Percentiles rank a stretch among this genome's conserved stretches.
These are phyloP conservation scores for Gymnothorax reevesii DNA, from an alignment of 2,797 vertebrate species.

Conservation along the genomic window DNA sequence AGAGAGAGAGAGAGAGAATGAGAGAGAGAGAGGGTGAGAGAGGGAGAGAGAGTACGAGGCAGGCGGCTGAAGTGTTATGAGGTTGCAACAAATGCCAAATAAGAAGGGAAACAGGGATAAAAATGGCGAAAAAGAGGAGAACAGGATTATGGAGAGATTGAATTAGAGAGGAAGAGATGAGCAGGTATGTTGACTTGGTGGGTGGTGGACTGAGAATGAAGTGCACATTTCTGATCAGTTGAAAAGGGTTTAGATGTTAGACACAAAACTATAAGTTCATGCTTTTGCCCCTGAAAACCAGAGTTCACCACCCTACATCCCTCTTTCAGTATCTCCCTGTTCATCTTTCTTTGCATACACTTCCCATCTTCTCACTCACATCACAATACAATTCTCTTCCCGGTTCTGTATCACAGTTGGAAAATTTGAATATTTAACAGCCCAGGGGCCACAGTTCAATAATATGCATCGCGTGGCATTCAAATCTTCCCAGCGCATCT, in stretches of 20 bases:
- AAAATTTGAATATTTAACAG: background rate
- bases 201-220: background rate
- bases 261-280: conserved; percentile 41
- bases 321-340: conserved; percentile 32
- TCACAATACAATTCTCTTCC: background rate
- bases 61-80: background rate
- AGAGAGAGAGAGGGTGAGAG: conserved; percentile 30
- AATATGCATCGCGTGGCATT: background rate
- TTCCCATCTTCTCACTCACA: conserved; percentile 19
- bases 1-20: conserved; percentile 28
- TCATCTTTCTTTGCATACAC: conserved; percentile 36
- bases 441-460: background rate
- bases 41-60: too few relatives aligned
- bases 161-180: background rate
- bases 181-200: conserved; percentile 1
- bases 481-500: background rate
- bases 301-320: background rate
- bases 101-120: background rate
- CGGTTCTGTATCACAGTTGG: background rate
- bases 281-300: conserved; percentile 31
- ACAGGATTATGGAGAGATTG: background rate
- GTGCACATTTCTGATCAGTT: background rate
- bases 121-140: background rate
- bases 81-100: background rate
- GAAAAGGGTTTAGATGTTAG: conserved; percentile 46